Evolutionary conservation across 1,140 invertebrate genomes (phyloP), one percentile per base, ranked within the genome.

Genomic region (Brachionus rotundiformis): DNA sequence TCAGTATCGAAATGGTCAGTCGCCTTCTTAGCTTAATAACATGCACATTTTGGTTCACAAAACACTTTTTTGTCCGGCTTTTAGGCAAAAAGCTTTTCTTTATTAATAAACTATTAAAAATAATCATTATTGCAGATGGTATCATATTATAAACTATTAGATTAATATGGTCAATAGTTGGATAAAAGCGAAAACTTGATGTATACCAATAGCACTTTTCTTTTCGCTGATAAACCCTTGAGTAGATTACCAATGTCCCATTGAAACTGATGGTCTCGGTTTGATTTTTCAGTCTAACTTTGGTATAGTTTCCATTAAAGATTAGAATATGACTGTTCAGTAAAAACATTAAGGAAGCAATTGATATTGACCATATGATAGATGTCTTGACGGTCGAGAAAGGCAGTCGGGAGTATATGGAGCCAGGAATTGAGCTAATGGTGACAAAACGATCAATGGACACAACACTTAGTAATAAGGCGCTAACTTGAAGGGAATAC

Each of bases 71-170:
- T 7, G 29, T 23, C 16, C 54, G 54, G 10, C 4, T 59, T 25
- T n/a, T n/a, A n/a, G 23, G 7, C 4, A 36, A 33, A 19, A 79
- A 23, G 6, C 7, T 59, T 39, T 59, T 79, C 8, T 39, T 39
- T 11, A 79, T 79, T 2, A 79, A 25, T 16, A 79, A 39, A 79
- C 10, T 29, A 39, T 79, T 79, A 39, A 79, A 79, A 29, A 79
- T 39, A 19, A 39, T 23, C 76, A 79, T 79, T 8, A 79, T 39
- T 23, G n/a, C 11, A 63, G 33, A 59, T 23, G 76, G 76, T 11
- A 79, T n/a, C 23, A 79, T 59, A 39, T 31, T 59, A 27, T 79
- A 79, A 0, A 59, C 36, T 33, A 79, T 25, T 36, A 79, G 25
- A 23, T 79, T 59, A 4, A 79, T 25, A 36, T 59, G 19, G 11